phyloP scores from a whole-genome alignment of 1,140 invertebrate genomes.

The Lepidostoma basale region DNA sequence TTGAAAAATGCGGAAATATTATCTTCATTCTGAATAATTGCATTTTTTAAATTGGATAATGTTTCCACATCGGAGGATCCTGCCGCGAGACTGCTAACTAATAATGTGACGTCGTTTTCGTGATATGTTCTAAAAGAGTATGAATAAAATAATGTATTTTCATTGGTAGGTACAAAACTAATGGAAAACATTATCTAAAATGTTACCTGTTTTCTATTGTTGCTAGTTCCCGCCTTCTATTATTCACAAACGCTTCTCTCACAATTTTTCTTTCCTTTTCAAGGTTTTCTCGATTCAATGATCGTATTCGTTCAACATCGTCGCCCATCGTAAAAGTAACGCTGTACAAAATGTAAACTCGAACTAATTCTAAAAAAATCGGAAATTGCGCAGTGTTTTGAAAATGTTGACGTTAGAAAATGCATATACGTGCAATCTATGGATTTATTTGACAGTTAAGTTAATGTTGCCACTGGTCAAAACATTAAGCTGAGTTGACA shows the following conservation, averaged over 20 bases:
- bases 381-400: conserved; percentile 9
- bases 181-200: not conserved
- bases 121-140: not conserved
- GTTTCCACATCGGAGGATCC: not conserved
- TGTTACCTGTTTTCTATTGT: not conserved
- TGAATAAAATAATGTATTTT: too few species aligned
- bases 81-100: not conserved
- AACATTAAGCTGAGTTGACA: too few species aligned
- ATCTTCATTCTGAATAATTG: conserved; percentile 50
- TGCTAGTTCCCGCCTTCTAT: conserved; percentile 7
- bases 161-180: not conserved
- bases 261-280: conserved; percentile 15
- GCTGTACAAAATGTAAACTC: not conserved
- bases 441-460: not conserved
- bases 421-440: not conserved
- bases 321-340: conserved; percentile 20
- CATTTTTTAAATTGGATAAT: conserved; percentile 53
- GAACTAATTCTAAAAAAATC: not conserved
- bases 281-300: conserved; percentile 10
- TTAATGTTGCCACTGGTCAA: conserved; percentile 1
- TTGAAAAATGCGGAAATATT: conserved; percentile 53
- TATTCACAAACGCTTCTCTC: conserved; percentile 5
- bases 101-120: not conserved
- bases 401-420: conserved; percentile 12
- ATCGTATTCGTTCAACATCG: conserved; percentile 3